Evolutionary conservation across 2,888 invertebrate genomes (phyloP).

Genomic region (Rotaria sp.): DNA sequence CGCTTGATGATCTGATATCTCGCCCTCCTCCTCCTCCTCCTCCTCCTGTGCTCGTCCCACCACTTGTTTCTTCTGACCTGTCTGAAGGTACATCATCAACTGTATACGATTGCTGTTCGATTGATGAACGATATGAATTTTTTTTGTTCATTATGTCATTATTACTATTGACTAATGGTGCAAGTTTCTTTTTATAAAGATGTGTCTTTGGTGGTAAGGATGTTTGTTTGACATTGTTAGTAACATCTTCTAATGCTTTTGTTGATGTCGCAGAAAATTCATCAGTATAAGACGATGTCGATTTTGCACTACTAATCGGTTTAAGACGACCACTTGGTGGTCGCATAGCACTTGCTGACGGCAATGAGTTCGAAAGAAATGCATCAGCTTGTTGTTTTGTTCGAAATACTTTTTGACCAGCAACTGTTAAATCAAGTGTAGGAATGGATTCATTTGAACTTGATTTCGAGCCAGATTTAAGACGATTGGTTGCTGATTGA

Average conservation of each 20-base stretch:
- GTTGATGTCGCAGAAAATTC: neutral
- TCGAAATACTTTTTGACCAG: constrained; percentile 19
- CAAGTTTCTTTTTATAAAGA: constrained; percentile 28
- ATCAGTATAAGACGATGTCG: neutral
- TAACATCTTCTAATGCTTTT: neutral
- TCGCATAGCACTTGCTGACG: neutral
- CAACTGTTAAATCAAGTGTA: constrained; percentile 11
- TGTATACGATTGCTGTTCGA: neutral
- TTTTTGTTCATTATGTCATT: constrained; percentile 7
- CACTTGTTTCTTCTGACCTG: constrained; percentile 11
- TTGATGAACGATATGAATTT: neutral
- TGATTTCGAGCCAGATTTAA: constrained; percentile 5
- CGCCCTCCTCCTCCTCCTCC: neutral
- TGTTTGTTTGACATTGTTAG: neutral
- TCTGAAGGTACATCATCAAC: constrained; percentile 13
- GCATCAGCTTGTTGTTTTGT: neutral
- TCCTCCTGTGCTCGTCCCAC: neutral
- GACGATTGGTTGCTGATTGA: neutral
- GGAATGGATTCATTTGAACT: neutral
- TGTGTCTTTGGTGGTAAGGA: neutral
- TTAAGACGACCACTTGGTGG: constrained; percentile 26
- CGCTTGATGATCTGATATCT: neutral
- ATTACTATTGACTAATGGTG: neutral
- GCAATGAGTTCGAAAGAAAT: neutral
- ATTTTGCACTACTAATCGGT: constrained; percentile 11